Evolutionary conservation across 23 tunicate genomes (phyloP), one percentile per base, ranked within the genome.

Genomic region (Halocynthia aurantium): DNA sequence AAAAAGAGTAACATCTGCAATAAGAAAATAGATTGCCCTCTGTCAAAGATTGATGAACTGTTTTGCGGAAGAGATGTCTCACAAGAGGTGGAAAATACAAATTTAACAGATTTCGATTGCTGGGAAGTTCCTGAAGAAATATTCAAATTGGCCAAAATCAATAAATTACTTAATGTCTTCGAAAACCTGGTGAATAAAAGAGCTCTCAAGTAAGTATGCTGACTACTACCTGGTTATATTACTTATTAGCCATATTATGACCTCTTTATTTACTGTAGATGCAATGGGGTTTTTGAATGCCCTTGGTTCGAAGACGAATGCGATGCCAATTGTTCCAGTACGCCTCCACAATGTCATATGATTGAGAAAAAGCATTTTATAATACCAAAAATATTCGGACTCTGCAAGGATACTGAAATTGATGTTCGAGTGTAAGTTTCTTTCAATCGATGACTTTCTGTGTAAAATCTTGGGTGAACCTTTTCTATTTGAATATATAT

Each of bases 291-390:
- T 10, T 67, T 81, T 0, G 85, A 81, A 15, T 81, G 85, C 77
- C 15, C 61, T 9, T 20, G 56, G 18, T 81, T 81, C 60, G 85
- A 81, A 51, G 85, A 81, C 71, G 85, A 81, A 73, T 81, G 85
- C 70, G 67, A 81, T 51, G 78, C 77, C 12, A 72, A 81, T 18
- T 81, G 85, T 50, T 10, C 8, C 7, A 12, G 6, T 0, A 76
- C 15, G 5, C 80, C 80, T 70, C 52, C 53, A 8, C 21, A 44
- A 8, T 70, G 75, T 18, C 44, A 31, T 31, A 31, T 31, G 44
- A 31, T 31, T 4, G 44, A 31, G 44, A 31, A 31, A 31, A 31
- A 31, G 44, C 44, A 31, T 31, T 31, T 31, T 4, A 4, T 31
- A 31, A 31, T 31, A 0, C 44, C 44, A 31, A 4, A 31, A 31